phyloP scores from a whole-genome alignment of 2,888 invertebrate species.

The Dryobotodes eremita region DNA sequence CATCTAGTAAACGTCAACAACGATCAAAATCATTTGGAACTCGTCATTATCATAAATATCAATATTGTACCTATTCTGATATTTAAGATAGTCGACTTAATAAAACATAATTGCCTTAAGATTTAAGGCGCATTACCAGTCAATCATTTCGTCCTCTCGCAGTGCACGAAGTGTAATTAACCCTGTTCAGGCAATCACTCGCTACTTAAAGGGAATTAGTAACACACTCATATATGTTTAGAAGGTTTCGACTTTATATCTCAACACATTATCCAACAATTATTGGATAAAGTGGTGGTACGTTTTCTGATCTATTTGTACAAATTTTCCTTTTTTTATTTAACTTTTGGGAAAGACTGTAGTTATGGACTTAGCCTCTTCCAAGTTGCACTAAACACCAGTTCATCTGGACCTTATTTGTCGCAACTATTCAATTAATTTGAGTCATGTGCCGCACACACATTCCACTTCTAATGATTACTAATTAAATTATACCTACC shows the following conservation, averaged over 20 bases:
- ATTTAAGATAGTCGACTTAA: not conserved
- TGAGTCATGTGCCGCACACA: slow-evolving; percentile 42
- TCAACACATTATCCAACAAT: not conserved
- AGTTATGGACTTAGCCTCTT: not conserved
- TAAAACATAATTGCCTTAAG: not conserved
- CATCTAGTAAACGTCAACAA: not conserved
- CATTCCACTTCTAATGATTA: slow-evolving; percentile 56
- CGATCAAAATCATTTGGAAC: not conserved
- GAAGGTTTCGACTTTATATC: not conserved
- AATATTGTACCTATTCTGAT: not conserved
- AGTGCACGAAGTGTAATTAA: not conserved
- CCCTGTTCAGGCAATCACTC: not conserved
- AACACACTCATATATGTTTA: not conserved
- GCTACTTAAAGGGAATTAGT: not conserved
- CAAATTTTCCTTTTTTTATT: not conserved
- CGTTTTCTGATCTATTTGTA: not conserved
- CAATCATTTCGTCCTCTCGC: not conserved
- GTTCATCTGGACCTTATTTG: too few relatives aligned
- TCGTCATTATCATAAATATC: not conserved
- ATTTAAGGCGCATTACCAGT: too few relatives aligned
- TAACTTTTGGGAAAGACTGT: too few relatives aligned
- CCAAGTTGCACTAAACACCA: not conserved
- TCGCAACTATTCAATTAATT: slow-evolving; percentile 18
- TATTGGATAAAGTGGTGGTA: not conserved
- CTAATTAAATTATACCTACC: slow-evolving; percentile 56